A percentile compares a stretch with the other conserved stretches of the same genome.
These are phyloP conservation scores for Chelonus formosanus DNA, from an alignment of 2,888 invertebrate species.

Conservation along the genomic window DNA sequence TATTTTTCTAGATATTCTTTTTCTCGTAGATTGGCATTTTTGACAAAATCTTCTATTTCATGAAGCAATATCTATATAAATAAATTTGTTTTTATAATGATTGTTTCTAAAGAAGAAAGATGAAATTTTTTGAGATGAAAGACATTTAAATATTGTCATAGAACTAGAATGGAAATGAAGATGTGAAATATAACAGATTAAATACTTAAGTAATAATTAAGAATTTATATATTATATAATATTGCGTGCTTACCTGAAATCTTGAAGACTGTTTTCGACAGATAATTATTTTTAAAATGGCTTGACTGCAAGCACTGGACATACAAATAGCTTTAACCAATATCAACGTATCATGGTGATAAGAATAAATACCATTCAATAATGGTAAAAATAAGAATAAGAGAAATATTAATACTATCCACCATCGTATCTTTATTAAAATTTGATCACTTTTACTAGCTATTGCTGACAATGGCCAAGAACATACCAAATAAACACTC, in stretches of 20 bases:
- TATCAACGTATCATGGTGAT: slow-evolving; percentile 39
- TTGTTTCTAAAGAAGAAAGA: no score
- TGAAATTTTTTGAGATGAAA: no score
- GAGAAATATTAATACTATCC: slow-evolving; percentile 40
- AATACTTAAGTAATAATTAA: not conserved
- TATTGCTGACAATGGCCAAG: slow-evolving; percentile 45
- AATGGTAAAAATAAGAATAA: slow-evolving; percentile 44
- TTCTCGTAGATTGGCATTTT: slow-evolving; percentile 39
- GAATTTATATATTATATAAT: no score
- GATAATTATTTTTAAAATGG: slow-evolving; percentile 47
- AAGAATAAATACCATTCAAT: slow-evolving; percentile 44
- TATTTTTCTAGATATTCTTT: slow-evolving; percentile 45
- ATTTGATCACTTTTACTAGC: slow-evolving; percentile 33
- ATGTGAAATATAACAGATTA: no score
- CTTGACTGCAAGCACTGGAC: slow-evolving; percentile 45
- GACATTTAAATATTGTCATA: no score
- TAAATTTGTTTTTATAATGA: no score
- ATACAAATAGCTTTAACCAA: slow-evolving; percentile 48
- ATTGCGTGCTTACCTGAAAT: slow-evolving; percentile 44
- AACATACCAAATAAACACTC: slow-evolving; percentile 38
- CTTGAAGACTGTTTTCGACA: slow-evolving; percentile 41
- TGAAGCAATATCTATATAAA: slow-evolving; percentile 30
- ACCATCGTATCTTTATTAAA: slow-evolving; percentile 46
- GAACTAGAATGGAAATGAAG: no score
- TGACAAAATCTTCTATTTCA: slow-evolving; percentile 37